Evolutionary conservation across 2,888 invertebrate genomes (phyloP), one percentile per base, ranked within the genome.

Genomic region (Clepsis dumicolana): DNA sequence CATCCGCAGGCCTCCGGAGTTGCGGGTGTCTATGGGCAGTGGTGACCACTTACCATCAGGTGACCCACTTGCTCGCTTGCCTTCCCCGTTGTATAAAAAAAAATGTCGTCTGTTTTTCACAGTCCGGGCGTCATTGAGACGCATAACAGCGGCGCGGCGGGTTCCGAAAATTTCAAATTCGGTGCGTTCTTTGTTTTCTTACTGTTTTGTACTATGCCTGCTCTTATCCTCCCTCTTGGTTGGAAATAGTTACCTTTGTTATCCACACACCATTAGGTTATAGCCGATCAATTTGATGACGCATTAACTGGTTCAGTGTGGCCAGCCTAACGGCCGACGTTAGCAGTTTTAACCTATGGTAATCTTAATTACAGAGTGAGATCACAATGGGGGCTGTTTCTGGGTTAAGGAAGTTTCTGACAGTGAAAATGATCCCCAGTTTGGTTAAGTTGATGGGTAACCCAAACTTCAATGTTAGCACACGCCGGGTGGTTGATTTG

Each of bases 211-310:
- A 18, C 44, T 44, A n/a, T 18, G 44, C 1, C 8, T 44, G 44
- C 7, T 12, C n/a, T 48, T 48, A 21, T 21, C 48, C 48, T 21
- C 48, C 48, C 21, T 48, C 21, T 7, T 14, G 21, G 27, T 14
- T 14, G 52, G 64, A n/a, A 16, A 60, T 65, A 59, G 67, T 67
- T 67, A 67, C 67, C 67, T 67, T 67, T 67, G 57, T 67, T 56
- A 66, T 48, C 18, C n/a, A 50, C 54, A 48, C 56, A 29, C 62
- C 67, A 67, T 67, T 67, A 67, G 62, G 56, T 66, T 38, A 65
- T 41, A 25, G 65, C 56, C 54, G 62, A 67, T 67, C 62, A 62
- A 50, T 56, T 48, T 44, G 25, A 41, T 25, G 41, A 24, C 35
- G 16, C 56, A 62, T 67, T 67, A 62, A 38, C 57, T 29, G 16